Evolutionary conservation across 2,888 invertebrate genomes (phyloP).

Genomic region (Drosophila neoperkinsi): DNA sequence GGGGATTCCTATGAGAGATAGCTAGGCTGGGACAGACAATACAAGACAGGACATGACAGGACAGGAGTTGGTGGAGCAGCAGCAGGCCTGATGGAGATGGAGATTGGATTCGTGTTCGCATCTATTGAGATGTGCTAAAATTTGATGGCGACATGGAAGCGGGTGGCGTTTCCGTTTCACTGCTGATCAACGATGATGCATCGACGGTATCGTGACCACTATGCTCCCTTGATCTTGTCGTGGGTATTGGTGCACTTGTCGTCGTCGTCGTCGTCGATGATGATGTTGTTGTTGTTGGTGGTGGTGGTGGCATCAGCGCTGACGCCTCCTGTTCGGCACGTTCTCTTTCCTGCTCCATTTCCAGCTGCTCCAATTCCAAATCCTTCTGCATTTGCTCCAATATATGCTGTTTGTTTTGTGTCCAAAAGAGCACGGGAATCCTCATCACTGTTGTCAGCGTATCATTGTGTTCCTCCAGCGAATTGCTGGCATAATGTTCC

Average conservation of each 20-base stretch:
- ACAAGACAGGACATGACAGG: slow-evolving; percentile 4
- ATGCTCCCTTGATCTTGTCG: slow-evolving; percentile 43
- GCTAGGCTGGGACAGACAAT: slow-evolving; percentile 31
- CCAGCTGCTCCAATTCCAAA: slow-evolving; percentile 69
- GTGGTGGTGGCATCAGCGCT: slow-evolving; percentile 38
- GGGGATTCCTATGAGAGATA: slow-evolving; percentile 39
- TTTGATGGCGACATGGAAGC: slow-evolving; percentile 69
- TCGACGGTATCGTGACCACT: slow-evolving; percentile 52
- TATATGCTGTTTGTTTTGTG: slow-evolving; percentile 72
- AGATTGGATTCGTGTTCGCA: slow-evolving; percentile 33
- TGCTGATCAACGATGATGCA: slow-evolving; percentile 43
- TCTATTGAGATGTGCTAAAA: slow-evolving; percentile 69
- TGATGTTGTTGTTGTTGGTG: not conserved
- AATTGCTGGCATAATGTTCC: slow-evolving; percentile 95
- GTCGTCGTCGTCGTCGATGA: slow-evolving; percentile 7
- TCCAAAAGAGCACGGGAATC: slow-evolving; percentile 90
- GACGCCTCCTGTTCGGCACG: slow-evolving; percentile 38
- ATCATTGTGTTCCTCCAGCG: slow-evolving; percentile 97
- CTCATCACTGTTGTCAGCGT: slow-evolving; percentile 92
- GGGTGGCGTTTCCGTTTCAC: slow-evolving; percentile 67
- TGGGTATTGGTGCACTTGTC: slow-evolving; percentile 62
- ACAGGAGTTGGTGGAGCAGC: not conserved
- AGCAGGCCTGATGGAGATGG: slow-evolving; percentile 16
- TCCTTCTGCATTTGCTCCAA: slow-evolving; percentile 72
- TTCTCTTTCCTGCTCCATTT: slow-evolving; percentile 66